Conservation (phyloP, 2,888 invertebrate species). For the Microchrysa polita region DNA sequence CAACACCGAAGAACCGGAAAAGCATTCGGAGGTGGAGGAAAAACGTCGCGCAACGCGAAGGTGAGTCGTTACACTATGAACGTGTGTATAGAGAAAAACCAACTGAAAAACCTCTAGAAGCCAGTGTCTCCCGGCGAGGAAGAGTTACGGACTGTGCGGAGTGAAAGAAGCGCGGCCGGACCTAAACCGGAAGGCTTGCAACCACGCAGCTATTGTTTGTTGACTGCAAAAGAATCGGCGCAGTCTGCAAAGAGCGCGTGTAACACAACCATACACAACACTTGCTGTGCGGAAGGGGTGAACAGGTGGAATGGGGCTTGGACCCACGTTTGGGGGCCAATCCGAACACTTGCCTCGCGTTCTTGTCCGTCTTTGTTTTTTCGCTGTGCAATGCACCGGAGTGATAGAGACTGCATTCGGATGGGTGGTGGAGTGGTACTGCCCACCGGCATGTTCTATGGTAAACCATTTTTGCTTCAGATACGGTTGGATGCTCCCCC, state of each 20-base stretch:
- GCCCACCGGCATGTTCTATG: conserved; percentile 16
- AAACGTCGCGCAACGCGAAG: conserved; percentile 29
- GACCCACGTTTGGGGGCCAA: conserved; percentile 38
- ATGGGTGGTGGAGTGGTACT: conserved; percentile 24
- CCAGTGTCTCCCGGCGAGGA: conserved; percentile 26
- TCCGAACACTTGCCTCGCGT: conserved; percentile 31
- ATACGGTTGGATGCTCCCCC: background rate
- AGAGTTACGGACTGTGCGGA: conserved; percentile 23
- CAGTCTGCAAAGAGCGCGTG: too few relatives aligned
- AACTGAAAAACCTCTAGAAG: conserved; percentile 30
- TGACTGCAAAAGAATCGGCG: conserved; percentile 28
- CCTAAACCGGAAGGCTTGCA: conserved; percentile 31
- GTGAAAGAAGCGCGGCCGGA: conserved; percentile 34
- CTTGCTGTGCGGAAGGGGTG: conserved; percentile 39
- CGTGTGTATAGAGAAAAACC: conserved; percentile 15
- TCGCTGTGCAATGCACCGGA: conserved; percentile 8
- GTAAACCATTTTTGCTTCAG: background rate
- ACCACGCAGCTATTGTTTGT: conserved; percentile 3
- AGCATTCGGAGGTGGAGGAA: conserved; percentile 12
- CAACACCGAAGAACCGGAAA: conserved; percentile 31
- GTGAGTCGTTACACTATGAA: conserved; percentile 27
- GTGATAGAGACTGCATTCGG: conserved; percentile 16
- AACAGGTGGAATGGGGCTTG: conserved; percentile 37
- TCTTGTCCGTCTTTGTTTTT: conserved; percentile 30
- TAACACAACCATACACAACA: background rate